Evolutionary conservation across 2,797 vertebrate species (phyloP), one percentile per base, ranked within the genome.

Genomic region (Aplochiton taeniatus): DNA sequence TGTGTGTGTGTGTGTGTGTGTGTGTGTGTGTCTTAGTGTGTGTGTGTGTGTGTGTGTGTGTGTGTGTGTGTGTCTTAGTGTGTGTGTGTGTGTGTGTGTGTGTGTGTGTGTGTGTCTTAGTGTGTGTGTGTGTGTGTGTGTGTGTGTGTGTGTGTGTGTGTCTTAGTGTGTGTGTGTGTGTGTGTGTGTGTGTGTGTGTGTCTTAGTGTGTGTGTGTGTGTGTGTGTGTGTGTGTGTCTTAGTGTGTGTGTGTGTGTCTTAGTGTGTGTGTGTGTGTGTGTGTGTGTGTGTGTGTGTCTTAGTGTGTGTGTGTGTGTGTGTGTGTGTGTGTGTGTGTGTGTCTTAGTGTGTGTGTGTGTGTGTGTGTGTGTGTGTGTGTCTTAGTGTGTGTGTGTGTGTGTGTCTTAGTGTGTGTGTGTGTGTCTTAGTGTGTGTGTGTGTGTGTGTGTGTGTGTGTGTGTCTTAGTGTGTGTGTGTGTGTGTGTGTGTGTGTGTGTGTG

Each of bases 21-120:
- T n/a, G n/a, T n/a, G n/a, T n/a, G n/a, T n/a, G n/a, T n/a, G n/a
- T n/a, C n/a, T n/a, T n/a, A n/a, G n/a, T 53, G 51, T 17, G 7
- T 10, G 14, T 17, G 51, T 9, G 11, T 31, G 31, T 11, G 13
- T 11, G 44, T 17, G 43, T 59, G 58, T 59, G n/a, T 59, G 58
- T 59, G 16, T 19, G 50, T 52, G 13, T 52, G 50, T 19, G 6
- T 11, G 51, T 20, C 1, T 11, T n/a, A n/a, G n/a, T n/a, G n/a
- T n/a, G n/a, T n/a, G n/a, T n/a, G n/a, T n/a, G n/a, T n/a, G n/a
- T 62, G 70, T 16, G 56, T 17, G 41, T 17, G 56, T 45, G 12
- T 44, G 42, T 43, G n/a, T n/a, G n/a, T n/a, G n/a, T n/a, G n/a
- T n/a, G n/a, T n/a, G n/a, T n/a, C n/a, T n/a, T n/a, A n/a, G n/a